Evolutionary conservation across 64 coral and sea anemone genomes (phyloP).

Genomic region (Montipora efflorescens): DNA sequence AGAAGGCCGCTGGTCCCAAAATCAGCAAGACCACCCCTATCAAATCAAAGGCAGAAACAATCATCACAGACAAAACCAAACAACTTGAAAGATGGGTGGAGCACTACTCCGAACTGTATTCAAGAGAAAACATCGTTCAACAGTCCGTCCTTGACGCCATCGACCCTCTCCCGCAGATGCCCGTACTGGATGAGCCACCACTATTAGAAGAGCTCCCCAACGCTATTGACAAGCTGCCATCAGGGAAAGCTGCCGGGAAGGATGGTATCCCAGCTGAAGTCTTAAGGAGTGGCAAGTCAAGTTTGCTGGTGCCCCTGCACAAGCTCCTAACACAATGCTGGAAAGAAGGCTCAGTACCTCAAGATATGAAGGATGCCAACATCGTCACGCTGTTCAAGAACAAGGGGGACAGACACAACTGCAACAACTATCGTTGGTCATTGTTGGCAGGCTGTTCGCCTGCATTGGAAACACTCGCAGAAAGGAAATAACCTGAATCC

Average conservation of each 20-base stretch:
- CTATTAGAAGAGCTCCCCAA: too few species aligned
- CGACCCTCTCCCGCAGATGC: not conserved
- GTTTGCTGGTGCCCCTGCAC: too few species aligned
- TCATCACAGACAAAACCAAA: slow-evolving; percentile 22
- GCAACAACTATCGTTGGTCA: not conserved
- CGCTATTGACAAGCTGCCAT: too few species aligned
- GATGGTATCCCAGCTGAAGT: too few species aligned
- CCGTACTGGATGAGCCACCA: not conserved
- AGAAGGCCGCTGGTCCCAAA: not conserved
- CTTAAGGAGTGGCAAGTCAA: too few species aligned
- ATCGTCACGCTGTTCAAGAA: too few species aligned
- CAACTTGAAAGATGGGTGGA: not conserved
- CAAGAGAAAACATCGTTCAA: not conserved
- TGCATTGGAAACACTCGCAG: not conserved
- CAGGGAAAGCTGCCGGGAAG: too few species aligned
- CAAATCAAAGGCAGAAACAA: not conserved
- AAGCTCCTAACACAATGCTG: too few species aligned
- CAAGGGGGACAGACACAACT: not conserved
- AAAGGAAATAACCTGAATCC: not conserved
- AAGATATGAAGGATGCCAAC: too few species aligned
- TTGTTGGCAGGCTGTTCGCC: not conserved
- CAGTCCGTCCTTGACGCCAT: not conserved
- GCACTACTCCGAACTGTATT: not conserved
- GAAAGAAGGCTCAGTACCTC: too few species aligned
- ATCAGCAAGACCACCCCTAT: too few species aligned